Conservation (phyloP, 2,113 vertebrate species). For the Brachirus orientalis region DNA sequence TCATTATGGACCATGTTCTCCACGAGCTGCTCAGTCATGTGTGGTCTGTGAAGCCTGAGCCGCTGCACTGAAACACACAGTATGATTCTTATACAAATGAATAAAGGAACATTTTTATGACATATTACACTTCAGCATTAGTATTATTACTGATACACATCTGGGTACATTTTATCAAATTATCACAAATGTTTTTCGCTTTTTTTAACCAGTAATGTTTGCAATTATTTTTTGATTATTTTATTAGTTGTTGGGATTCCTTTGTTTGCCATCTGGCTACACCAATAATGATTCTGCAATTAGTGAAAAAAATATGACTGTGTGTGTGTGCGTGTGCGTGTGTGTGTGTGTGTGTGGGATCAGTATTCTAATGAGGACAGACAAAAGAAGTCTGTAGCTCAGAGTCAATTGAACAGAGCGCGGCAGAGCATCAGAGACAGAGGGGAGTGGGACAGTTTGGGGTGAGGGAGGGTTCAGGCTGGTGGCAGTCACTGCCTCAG, state of each 20-base stretch:
- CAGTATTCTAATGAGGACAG: slow-evolving; percentile 78
- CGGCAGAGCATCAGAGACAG: slow-evolving; percentile 68
- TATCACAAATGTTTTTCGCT: neutral
- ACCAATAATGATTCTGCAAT: slow-evolving; percentile 57
- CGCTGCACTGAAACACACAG: too few species aligned
- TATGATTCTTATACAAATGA: too few species aligned
- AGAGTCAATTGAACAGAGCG: slow-evolving; percentile 72
- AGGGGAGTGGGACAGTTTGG: slow-evolving; percentile 60
- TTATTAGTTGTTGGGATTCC: slow-evolving; percentile 45
- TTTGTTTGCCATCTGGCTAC: slow-evolving; percentile 63
- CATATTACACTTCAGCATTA: too few species aligned
- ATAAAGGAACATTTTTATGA: too few species aligned
- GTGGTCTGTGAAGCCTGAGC: too few species aligned
- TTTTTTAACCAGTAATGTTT: neutral
- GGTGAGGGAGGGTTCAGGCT: slow-evolving; percentile 75
- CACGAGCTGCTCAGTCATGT: too few species aligned
- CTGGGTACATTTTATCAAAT: too few species aligned
- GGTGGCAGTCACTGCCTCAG: slow-evolving; percentile 79
- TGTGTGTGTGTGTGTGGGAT: slow-evolving; percentile 50
- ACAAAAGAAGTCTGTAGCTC: slow-evolving; percentile 80
- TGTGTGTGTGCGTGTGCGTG: slow-evolving; percentile 33
- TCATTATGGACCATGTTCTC: slow-evolving; percentile 4
- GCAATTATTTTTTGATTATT: slow-evolving; percentile 22
- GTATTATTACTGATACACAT: too few species aligned
- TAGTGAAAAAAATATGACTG: slow-evolving; percentile 35